phyloP scores from a whole-genome alignment of 1,140 invertebrate genomes.

The Drosophila burlai region DNA sequence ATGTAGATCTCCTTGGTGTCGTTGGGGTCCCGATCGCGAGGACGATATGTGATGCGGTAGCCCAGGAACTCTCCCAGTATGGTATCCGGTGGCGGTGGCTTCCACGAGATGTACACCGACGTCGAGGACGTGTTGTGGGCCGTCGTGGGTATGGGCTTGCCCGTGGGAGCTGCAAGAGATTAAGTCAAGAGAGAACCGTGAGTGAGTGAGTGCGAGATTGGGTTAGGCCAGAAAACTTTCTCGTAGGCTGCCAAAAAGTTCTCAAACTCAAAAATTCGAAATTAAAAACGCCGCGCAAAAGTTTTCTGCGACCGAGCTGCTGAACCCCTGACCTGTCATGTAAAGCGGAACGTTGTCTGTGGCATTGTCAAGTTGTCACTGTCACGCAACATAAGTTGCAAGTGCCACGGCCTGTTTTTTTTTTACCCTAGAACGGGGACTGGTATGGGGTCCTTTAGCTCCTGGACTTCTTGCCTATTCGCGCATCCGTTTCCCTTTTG shows the following conservation, averaged over 20 bases:
- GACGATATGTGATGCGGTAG: conserved; percentile 90
- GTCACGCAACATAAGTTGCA: conserved; percentile 83
- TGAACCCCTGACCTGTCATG: conserved; percentile 44
- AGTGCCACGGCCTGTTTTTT: conserved; percentile 40
- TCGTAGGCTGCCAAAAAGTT: conserved; percentile 40
- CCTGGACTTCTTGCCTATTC: conserved; percentile 23
- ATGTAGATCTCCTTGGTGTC: conserved; percentile 89
- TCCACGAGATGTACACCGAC: conserved; percentile 90
- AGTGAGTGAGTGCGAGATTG: conserved; percentile 11
- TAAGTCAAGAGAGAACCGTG: conserved; percentile 26
- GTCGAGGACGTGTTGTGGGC: conserved; percentile 90
- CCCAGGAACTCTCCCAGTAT: conserved; percentile 93
- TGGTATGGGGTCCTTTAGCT: neutral
- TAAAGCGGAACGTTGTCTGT: conserved; percentile 72
- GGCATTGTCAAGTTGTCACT: conserved; percentile 83
- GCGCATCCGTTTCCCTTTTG: conserved; percentile 24
- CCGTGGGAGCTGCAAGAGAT: conserved; percentile 88
- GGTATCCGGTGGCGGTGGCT: conserved; percentile 88
- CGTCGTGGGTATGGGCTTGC: conserved; percentile 89
- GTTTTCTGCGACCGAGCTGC: conserved; percentile 32
- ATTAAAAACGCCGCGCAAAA: conserved; percentile 76
- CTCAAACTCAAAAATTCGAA: conserved; percentile 75
- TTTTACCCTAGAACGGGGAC: neutral
- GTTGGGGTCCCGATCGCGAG: conserved; percentile 87
- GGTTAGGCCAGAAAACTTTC: conserved; percentile 56